Percentiles rank a stretch among this genome's conserved stretches.
These are phyloP conservation scores for Enteromius anoplus DNA, from an alignment of 2,797 vertebrate species.

Conservation along the genomic window DNA sequence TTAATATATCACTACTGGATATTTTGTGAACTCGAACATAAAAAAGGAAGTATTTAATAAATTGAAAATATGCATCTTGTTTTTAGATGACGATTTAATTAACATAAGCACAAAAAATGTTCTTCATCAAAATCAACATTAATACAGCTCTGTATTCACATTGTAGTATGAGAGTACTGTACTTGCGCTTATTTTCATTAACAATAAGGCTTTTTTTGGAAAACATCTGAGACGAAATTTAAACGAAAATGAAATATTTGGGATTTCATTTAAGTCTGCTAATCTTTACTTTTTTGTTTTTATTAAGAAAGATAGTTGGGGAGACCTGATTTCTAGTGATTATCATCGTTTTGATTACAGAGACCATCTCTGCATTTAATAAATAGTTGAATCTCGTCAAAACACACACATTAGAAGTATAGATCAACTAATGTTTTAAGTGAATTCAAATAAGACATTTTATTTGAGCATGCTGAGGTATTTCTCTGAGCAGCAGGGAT, in stretches of 20 bases:
- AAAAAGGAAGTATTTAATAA: conserved; percentile 5
- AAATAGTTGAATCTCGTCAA: too few species aligned
- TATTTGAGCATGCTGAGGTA: background rate
- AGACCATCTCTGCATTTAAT: too few species aligned
- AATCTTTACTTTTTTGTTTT: background rate
- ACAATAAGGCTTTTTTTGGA: too few species aligned
- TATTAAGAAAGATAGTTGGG: too few species aligned
- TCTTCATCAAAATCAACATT: too few species aligned
- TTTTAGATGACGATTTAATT: background rate
- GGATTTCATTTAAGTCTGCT: background rate
- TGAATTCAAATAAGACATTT: background rate
- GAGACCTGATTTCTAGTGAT: too few species aligned
- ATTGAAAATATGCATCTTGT: background rate
- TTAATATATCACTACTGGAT: conserved; percentile 65
- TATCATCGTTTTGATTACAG: too few species aligned
- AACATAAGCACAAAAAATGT: background rate
- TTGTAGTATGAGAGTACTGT: too few species aligned
- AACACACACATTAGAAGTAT: background rate
- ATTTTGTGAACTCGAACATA: conserved; percentile 56
- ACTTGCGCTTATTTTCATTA: too few species aligned
- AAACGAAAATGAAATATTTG: background rate
- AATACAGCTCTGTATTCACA: too few species aligned
- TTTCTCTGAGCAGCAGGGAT: background rate
- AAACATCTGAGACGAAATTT: too few species aligned
- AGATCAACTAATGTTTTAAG: background rate